Evolutionary conservation across 1,140 invertebrate genomes (phyloP).

Genomic region (Limonius californicus): DNA sequence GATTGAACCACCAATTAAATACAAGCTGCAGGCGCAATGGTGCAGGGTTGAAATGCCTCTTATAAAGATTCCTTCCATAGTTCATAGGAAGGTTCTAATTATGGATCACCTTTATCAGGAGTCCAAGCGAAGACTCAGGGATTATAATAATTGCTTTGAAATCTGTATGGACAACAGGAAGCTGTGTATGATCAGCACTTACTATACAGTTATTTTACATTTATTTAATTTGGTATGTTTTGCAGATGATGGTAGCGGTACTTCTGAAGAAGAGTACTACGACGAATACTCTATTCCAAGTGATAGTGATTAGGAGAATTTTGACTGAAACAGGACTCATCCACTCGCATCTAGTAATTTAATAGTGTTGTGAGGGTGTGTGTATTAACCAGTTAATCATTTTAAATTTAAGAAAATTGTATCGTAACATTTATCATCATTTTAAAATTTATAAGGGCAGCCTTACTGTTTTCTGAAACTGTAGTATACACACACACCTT

Average conservation of each 20-base stretch:
- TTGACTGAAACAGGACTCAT: not conserved
- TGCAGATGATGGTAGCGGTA: not conserved
- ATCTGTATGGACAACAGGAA: conserved; percentile 22
- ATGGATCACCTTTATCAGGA: conserved; percentile 33
- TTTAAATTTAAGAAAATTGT: no score
- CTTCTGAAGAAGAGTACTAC: not conserved
- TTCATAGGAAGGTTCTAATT: conserved; percentile 38
- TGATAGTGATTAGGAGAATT: not conserved
- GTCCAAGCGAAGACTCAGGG: conserved; percentile 41
- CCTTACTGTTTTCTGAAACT: no score
- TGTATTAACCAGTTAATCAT: no score
- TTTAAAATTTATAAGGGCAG: no score
- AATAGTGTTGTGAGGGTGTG: no score
- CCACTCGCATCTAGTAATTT: no score
- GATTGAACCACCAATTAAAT: conserved; percentile 34
- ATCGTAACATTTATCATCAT: no score
- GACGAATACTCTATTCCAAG: conserved; percentile 5
- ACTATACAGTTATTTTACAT: no score
- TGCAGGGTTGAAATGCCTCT: conserved; percentile 24
- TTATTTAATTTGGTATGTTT: no score
- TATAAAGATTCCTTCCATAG: conserved; percentile 36
- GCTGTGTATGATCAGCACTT: not conserved
- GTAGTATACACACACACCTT: no score
- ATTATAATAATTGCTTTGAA: conserved; percentile 42
- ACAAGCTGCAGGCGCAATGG: conserved; percentile 32